phyloP scores from a whole-genome alignment of 1,140 invertebrate genomes.

The Aradophagus sp. region DNA sequence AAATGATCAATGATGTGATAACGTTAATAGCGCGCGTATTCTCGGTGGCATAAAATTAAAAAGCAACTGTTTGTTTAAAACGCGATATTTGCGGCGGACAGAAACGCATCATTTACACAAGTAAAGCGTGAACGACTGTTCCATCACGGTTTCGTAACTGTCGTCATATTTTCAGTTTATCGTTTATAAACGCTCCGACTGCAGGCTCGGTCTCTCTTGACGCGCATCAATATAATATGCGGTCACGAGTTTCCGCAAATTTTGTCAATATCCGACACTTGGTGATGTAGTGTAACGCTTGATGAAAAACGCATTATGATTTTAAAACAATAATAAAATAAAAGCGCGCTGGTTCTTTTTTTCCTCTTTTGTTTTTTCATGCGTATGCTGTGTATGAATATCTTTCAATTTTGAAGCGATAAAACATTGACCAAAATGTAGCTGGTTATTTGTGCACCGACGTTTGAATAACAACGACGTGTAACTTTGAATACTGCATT shows the following conservation, averaged over 20 bases:
- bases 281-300: conserved; percentile 30
- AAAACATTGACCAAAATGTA: no score
- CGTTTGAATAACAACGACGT: no score
- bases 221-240: conserved; percentile 56
- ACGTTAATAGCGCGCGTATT: conserved; percentile 32
- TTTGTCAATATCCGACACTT: conserved; percentile 49
- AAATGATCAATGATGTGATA: conserved; percentile 46
- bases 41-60: conserved; percentile 32
- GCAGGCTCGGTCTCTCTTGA: conserved; percentile 41
- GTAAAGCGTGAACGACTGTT: conserved; percentile 43
- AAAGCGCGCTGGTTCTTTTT: no score
- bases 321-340: no score
- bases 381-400: no score
- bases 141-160: conserved; percentile 56
- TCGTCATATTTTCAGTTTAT: conserved; percentile 58
- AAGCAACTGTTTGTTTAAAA: conserved; percentile 39
- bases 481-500: no score
- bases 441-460: no score
- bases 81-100: conserved; percentile 39
- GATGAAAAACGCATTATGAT: no score
- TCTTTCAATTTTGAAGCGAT: no score
- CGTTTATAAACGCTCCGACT: conserved; percentile 55
- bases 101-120: conserved; percentile 50
- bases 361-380: no score
- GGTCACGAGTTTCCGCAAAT: conserved; percentile 57